Evolutionary conservation across 2,888 invertebrate genomes (phyloP), one percentile per base, ranked within the genome.

Genomic region (Agonopterix alstromeriana): DNA sequence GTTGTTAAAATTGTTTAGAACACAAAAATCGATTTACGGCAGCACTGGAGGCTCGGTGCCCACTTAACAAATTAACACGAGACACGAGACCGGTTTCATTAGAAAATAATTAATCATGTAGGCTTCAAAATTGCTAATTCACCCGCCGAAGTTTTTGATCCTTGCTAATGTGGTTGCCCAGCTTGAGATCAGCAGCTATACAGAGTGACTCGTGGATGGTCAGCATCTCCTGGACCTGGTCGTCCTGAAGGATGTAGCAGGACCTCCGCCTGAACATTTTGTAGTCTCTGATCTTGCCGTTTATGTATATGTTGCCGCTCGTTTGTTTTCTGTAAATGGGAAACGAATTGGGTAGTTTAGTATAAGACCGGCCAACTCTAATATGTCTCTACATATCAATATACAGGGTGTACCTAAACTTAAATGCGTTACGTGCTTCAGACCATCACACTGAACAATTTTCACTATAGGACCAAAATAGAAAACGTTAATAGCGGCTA

Each of bases 181-280:
- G 90, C 84, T 98, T 98, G 7, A 98, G 91, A 72, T 96, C 94
- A 0, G 96, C 96, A 0, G 97, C 96, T 52, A 97, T 92, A 60
- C 90, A 89, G 91, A 98, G 95, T 8, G 96, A 93, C 82, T 98
- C 98, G 47, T 92, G 89, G 3, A 97, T 94, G 2, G 96, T 95
- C 36, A 98, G 90, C 70, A 95, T 91, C 0, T 95, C 93, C 65
- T 97, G 94, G 12, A 98, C 89, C 67, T 91, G 91, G 63, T 95
- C 94, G 62, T 96, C 93, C 77, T 98, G 98, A 89, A 96, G 95
- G 55, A 98, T 97, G 81, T 97, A 98, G 60, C 96, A 96, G 2
- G 95, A 93, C 54, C 94, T 91, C 63, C 93, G 92, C 42, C 94
- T 90, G 61, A 96, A 94, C 49, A 89, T 81, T 57, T 93, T 91